Evolutionary conservation across 2,888 invertebrate genomes (phyloP).

Genomic region (Oscheius myriophilus): DNA sequence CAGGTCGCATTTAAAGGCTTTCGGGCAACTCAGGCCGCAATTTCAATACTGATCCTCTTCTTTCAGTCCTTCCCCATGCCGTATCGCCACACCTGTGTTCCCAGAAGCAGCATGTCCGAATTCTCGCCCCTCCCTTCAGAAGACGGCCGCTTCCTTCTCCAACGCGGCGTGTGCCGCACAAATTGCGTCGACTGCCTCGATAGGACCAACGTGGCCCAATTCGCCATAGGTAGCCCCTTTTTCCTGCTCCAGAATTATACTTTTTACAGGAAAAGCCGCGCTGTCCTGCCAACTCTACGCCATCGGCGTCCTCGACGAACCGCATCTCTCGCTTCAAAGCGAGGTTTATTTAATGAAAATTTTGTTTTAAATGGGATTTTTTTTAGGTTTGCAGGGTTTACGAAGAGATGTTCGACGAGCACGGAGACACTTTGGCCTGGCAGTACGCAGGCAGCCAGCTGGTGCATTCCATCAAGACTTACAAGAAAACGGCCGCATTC

Average conservation of each 20-base stretch:
- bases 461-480: slow-evolving; percentile 86
- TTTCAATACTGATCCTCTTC: background rate
- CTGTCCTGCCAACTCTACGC: slow-evolving; percentile 81
- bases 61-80: slow-evolving; percentile 46
- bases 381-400: slow-evolving; percentile 73
- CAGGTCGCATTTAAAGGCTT: too few species aligned
- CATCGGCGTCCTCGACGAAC: slow-evolving; percentile 85
- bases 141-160: slow-evolving; percentile 63
- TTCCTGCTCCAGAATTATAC: background rate
- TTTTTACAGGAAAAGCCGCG: slow-evolving; percentile 63
- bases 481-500: slow-evolving; percentile 73
- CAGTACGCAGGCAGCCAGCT: slow-evolving; percentile 98
- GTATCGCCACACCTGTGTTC: slow-evolving; percentile 37
- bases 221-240: slow-evolving; percentile 81
- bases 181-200: slow-evolving; percentile 99
- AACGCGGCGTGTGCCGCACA: slow-evolving; percentile 79
- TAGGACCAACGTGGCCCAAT: slow-evolving; percentile 97
- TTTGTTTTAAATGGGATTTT: background rate
- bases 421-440: slow-evolving; percentile 92
- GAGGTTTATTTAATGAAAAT: slow-evolving; percentile 74
- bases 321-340: slow-evolving; percentile 86
- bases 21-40: background rate
- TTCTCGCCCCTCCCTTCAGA: slow-evolving; percentile 30
- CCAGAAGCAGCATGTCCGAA: slow-evolving; percentile 36
- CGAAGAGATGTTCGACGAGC: slow-evolving; percentile 95